phyloP scores from a whole-genome alignment of 2,113 vertebrate genomes.

The Eupsittula cactorum region DNA sequence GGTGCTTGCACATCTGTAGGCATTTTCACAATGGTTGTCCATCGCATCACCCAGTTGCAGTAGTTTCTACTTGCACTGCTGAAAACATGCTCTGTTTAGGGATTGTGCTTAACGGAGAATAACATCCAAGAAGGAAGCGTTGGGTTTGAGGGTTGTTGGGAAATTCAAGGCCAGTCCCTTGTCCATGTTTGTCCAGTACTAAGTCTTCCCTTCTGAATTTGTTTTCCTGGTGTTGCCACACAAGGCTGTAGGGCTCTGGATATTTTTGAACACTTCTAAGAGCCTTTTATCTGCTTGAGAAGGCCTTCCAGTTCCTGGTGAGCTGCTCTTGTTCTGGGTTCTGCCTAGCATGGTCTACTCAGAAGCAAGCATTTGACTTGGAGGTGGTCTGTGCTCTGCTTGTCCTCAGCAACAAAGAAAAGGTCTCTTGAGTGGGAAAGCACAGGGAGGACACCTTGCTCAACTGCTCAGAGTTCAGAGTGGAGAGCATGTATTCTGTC shows the following conservation, averaged over 20 bases:
- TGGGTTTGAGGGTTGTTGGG: neutral
- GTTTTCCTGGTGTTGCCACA: neutral
- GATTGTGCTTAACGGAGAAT: neutral
- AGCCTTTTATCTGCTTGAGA: neutral
- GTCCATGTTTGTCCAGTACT: neutral
- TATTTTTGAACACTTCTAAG: neutral
- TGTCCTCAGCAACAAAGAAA: neutral
- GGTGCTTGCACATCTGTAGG: neutral
- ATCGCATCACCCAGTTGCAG: neutral
- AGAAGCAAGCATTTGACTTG: neutral
- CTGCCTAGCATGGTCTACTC: neutral
- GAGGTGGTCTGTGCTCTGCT: neutral
- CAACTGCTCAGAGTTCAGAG: neutral
- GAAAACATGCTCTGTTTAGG: neutral
- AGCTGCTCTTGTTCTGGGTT: neutral
- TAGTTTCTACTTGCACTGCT: neutral
- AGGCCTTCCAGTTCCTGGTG: neutral
- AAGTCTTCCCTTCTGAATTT: neutral
- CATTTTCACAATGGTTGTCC: neutral
- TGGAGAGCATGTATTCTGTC: neutral
- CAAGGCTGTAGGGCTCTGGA: neutral
- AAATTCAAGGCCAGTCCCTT: neutral
- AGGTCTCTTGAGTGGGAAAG: neutral
- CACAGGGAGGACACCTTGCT: neutral
- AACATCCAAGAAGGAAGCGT: neutral